A percentile compares a stretch with the other conserved stretches of the same genome.
Conservation (phyloP, 92 coral and sea anemone genomes). For the Hydrozoanthus gracilis region DNA sequence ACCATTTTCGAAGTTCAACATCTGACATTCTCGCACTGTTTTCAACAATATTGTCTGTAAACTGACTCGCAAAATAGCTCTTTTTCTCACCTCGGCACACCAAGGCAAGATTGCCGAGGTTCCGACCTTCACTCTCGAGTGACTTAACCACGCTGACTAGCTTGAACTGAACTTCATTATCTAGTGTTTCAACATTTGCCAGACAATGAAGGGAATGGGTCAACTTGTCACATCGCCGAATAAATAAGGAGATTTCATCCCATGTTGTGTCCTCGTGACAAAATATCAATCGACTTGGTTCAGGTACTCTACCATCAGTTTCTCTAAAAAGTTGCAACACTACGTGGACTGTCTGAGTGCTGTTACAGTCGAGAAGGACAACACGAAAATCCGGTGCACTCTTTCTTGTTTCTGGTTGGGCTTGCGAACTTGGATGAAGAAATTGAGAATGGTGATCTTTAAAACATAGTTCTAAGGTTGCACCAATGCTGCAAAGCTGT, state of each 20-base stretch:
- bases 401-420: no score
- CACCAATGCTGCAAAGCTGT: no score
- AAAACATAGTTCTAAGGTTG: no score
- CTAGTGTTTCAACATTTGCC: conserved; percentile 89
- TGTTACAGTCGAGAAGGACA: conserved; percentile 82
- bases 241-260: conserved; percentile 88
- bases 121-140: conserved; percentile 21
- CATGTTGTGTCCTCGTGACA: conserved; percentile 87
- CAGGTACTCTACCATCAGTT: conserved; percentile 71
- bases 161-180: conserved; percentile 87
- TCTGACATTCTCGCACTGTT: conserved; percentile 83
- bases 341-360: conserved; percentile 78
- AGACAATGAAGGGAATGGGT: conserved; percentile 78
- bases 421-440: no score
- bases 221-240: conserved; percentile 81
- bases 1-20: conserved; percentile 59
- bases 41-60: conserved; percentile 53
- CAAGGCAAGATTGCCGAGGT: conserved; percentile 56
- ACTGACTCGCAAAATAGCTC: conserved; percentile 89
- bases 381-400: conserved; percentile 15
- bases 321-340: conserved; percentile 80
- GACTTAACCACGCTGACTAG: conserved; percentile 74
- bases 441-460: no score
- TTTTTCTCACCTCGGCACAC: conserved; percentile 92
- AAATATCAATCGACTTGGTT: conserved; percentile 86